Evolutionary conservation across 2,113 vertebrate genomes (phyloP), one percentile per base, ranked within the genome.

Genomic region (Onychorhynchus coronatus): DNA sequence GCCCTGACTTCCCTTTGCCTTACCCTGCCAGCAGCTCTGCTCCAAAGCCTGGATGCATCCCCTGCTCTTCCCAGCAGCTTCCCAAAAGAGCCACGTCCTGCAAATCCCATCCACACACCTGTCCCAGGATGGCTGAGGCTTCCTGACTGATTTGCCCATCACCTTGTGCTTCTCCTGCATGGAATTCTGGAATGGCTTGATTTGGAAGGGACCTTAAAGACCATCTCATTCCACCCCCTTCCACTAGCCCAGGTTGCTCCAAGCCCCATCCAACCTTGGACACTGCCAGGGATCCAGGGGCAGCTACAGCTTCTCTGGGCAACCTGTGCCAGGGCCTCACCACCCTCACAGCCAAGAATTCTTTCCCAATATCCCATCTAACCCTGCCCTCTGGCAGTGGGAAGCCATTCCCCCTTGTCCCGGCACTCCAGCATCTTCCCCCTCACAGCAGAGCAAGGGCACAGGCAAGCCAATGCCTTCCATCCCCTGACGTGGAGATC

Each of bases 251-350:
- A 63, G 72, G 35, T 0, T 31, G 31, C n/a, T 77, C 72, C 70
- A 6, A 68, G 16, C n/a, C 24, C 46, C 0, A 0, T 14, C 87
- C 88, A 83, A 0, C 63, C 63, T 49, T 42, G 79, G 41, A 0
- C 71, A 76, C 47, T 76, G 0, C 55, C 88, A 76, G 71, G 47
- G 79, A 55, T 63, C n/a, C n/a, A n/a, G 71, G 72, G 25, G 71
- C 79, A 90, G 47, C 63, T 71, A 7, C 79, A 89, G 47, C 71
- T 70, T 0, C 55, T 70, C 62, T 83, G 63, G 30, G 14, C 71
- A 76, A 9, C 39, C 47, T 62, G 63, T 76, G 88, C 41, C 71
- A 62, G 71, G 70, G 24, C n/a, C 46, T 83, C 0, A 2, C 24
- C 55, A 47, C 30, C 30, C 55, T 83, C 8, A 0, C 55, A 75